These are phyloP conservation scores for Lates japonicus DNA, from an alignment of 2,797 vertebrate species.

Conservation along the genomic window DNA sequence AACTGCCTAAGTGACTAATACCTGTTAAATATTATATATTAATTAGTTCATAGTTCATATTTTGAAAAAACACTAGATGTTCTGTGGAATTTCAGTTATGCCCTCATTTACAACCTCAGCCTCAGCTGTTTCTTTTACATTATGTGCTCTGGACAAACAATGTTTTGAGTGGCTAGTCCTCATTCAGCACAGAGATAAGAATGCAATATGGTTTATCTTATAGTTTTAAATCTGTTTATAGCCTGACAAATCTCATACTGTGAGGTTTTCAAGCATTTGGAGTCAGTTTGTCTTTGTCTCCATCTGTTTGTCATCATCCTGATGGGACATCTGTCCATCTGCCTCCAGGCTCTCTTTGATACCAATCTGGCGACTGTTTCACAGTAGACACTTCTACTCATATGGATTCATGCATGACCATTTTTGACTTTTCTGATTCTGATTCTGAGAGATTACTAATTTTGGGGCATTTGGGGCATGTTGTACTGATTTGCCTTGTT, in stretches of 20 bases:
- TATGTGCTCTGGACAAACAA: background rate
- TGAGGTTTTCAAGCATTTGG: background rate
- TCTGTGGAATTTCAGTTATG: background rate
- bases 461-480: background rate
- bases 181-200: background rate
- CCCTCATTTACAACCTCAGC: background rate
- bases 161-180: background rate
- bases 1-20: background rate
- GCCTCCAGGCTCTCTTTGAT: background rate
- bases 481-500: background rate
- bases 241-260: conserved; percentile 10
- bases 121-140: background rate
- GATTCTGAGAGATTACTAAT: background rate
- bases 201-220: background rate
- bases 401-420: too few relatives aligned
- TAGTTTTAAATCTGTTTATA: conserved; percentile 3
- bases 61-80: background rate
- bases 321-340: conserved; percentile 7
- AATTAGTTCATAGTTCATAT: too few relatives aligned
- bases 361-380: background rate
- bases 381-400: background rate
- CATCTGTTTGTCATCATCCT: background rate
- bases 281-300: conserved; percentile 1
- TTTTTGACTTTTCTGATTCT: too few relatives aligned
- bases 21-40: too few relatives aligned